Percentiles rank a stretch among this genome's conserved stretches.
phyloP scores from a whole-genome alignment of 2,888 invertebrate species.

The Pseudococcus longispinus region DNA sequence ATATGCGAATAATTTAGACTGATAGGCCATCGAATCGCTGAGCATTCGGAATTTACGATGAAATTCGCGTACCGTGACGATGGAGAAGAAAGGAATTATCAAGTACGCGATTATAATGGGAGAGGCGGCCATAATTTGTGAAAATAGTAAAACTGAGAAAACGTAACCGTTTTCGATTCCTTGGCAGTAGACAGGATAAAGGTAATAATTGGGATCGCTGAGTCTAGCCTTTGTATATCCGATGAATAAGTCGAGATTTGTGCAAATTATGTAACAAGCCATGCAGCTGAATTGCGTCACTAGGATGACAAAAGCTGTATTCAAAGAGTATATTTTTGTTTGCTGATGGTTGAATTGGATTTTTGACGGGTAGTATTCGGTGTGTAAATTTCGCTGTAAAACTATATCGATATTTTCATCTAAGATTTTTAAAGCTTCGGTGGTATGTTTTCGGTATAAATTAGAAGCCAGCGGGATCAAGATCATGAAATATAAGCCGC shows the following conservation, averaged over 20 bases:
- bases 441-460: background rate
- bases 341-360: background rate
- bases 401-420: background rate
- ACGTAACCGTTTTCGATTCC: background rate
- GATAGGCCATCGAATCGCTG: conserved; percentile 1
- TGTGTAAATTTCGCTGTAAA: background rate
- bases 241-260: background rate
- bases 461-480: background rate
- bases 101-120: background rate
- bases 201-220: conserved; percentile 1
- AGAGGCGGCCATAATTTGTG: background rate
- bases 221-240: background rate
- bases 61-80: conserved; percentile 11
- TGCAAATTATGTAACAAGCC: background rate
- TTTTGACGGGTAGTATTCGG: background rate
- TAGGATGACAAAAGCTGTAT: background rate
- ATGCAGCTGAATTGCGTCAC: background rate
- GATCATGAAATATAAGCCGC: background rate
- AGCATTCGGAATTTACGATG: background rate
- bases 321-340: background rate
- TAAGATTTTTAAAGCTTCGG: background rate
- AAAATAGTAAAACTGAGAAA: background rate
- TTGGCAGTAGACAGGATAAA: conserved; percentile 5
- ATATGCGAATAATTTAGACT: conserved; percentile 18
- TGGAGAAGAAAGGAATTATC: conserved; percentile 10